A percentile compares a stretch with the other conserved stretches of the same genome.
phyloP scores from a whole-genome alignment of 2,113 vertebrate species.

The Leptocoma aspasia region DNA sequence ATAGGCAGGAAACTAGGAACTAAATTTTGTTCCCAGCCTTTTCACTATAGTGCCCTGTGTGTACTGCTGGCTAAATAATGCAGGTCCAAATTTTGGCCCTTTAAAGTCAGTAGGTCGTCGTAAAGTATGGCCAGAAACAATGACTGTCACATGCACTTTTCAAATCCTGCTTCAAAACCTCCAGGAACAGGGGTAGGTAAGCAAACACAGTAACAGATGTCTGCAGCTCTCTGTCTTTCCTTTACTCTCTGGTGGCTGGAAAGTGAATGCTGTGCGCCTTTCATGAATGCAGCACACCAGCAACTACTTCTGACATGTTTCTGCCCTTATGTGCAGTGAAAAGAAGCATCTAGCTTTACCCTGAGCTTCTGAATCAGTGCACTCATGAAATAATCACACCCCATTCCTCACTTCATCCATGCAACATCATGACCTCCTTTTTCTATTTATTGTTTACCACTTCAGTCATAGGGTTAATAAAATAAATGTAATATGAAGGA shows the following conservation, averaged over 20 bases:
- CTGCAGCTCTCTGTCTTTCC: not conserved
- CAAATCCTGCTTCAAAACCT: conserved; percentile 5
- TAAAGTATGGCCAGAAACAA: not conserved
- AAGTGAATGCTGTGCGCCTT: not conserved
- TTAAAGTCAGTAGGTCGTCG: not conserved
- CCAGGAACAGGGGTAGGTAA: not conserved
- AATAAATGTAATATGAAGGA: not conserved
- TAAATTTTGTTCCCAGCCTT: conserved; percentile 23
- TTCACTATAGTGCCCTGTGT: not conserved
- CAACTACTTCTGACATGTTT: not conserved
- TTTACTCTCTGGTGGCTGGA: not conserved
- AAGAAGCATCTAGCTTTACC: not conserved
- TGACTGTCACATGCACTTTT: not conserved
- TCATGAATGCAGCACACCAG: not conserved
- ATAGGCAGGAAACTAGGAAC: conserved; percentile 31
- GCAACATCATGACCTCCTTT: not conserved
- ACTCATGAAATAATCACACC: not conserved
- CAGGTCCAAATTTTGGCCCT: not conserved
- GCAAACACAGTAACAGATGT: not conserved
- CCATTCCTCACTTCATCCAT: not conserved
- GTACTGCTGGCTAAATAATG: not conserved
- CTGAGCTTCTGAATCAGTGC: not conserved
- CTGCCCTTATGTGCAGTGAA: not conserved
- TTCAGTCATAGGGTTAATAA: not conserved
- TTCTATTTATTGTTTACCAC: not conserved